These are phyloP conservation scores for Drosophila limbata DNA, from an alignment of 2,888 invertebrate species.

Conservation along the genomic window DNA sequence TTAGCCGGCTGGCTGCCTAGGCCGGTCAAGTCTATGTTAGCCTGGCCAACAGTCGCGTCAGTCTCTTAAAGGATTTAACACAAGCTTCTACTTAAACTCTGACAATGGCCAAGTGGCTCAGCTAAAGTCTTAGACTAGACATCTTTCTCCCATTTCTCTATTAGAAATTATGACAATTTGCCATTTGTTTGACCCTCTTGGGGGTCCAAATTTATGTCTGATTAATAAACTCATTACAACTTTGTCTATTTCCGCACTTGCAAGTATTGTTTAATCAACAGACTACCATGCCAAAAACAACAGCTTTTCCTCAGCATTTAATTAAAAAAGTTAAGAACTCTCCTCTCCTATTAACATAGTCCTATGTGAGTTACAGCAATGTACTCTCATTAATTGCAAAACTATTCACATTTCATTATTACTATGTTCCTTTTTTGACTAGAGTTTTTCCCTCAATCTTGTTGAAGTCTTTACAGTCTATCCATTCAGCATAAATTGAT, in stretches of 20 bases:
- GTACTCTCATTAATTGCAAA: not conserved
- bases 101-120: conserved; percentile 25
- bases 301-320: conserved; percentile 45
- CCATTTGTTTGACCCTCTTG: not conserved
- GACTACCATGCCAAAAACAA: conserved; percentile 1
- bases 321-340: conserved; percentile 60
- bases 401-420: conserved; percentile 2
- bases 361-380: not conserved
- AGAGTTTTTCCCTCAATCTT: not conserved
- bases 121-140: conserved; percentile 19
- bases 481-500: not conserved
- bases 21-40: not conserved
- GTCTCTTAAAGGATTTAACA: conserved; percentile 41
- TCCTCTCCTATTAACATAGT: not conserved
- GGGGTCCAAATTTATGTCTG: conserved; percentile 59
- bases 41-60: conserved; percentile 5
- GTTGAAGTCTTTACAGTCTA: not conserved
- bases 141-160: conserved; percentile 21
- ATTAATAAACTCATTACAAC: conserved; percentile 80
- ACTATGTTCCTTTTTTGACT: not conserved
- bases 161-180: conserved; percentile 70
- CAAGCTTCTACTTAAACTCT: conserved; percentile 37
- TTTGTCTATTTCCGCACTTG: conserved; percentile 53
- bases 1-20: conserved; percentile 60
- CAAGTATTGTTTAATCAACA: conserved; percentile 52